Percentiles rank a stretch among this genome's conserved stretches.
Evolutionary conservation across 2,888 invertebrate species (phyloP).

Genomic region (Lasioglossum pauxillum): DNA sequence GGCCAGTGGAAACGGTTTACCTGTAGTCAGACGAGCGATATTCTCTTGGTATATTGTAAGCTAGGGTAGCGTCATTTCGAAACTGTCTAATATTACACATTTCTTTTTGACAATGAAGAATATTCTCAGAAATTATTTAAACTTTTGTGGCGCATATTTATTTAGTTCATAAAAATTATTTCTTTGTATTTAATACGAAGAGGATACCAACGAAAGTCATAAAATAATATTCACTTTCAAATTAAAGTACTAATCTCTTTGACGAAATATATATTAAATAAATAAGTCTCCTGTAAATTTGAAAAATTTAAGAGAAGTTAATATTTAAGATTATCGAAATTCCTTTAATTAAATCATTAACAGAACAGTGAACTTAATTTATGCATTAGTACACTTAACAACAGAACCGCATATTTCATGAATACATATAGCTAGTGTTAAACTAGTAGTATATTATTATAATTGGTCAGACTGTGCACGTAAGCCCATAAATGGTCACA

Average conservation of each 20-base stretch:
- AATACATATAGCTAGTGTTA: not conserved
- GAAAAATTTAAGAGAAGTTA: too few species aligned
- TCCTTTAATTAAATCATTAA: too few species aligned
- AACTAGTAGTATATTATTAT: not conserved
- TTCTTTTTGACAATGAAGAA: not conserved
- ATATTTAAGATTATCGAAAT: too few species aligned
- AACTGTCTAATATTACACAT: not conserved
- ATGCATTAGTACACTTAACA: not conserved
- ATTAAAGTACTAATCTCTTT: too few species aligned
- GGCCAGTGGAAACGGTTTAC: not conserved
- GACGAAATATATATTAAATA: too few species aligned
- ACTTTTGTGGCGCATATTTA: not conserved
- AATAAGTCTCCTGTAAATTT: too few species aligned
- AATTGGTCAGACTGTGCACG: not conserved
- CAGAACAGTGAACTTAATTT: not conserved
- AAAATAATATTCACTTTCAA: too few species aligned
- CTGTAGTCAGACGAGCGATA: not conserved
- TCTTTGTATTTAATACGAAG: not conserved
- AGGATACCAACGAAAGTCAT: not conserved
- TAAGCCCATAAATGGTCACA: not conserved
- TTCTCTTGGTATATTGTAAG: not conserved
- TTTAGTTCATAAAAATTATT: not conserved
- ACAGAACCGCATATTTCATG: not conserved
- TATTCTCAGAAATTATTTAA: not conserved
- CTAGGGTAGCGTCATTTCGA: not conserved